A percentile compares a stretch with the other conserved stretches of the same genome.
These are phyloP conservation scores for Zeuzera pyrina DNA, from an alignment of 2,888 invertebrate species.

Conservation along the genomic window DNA sequence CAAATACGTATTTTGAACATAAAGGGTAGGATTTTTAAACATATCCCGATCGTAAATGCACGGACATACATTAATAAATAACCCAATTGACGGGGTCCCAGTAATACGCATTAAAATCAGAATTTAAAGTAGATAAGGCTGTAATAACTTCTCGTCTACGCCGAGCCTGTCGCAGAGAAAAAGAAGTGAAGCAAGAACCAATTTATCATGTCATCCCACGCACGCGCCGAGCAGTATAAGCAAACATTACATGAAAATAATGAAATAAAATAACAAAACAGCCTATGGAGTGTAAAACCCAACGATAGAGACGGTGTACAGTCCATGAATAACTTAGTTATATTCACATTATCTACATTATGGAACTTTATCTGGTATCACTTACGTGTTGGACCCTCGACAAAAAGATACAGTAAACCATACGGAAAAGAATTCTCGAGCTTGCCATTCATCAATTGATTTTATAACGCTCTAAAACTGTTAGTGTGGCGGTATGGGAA, in stretches of 20 bases:
- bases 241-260: conserved; percentile 56
- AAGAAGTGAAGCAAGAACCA: conserved; percentile 56
- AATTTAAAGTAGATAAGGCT: conserved; percentile 41
- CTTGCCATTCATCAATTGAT: conserved; percentile 45
- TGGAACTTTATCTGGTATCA: conserved; percentile 66
- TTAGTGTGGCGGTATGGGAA: conserved; percentile 4
- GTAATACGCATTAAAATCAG: conserved; percentile 37
- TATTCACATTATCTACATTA: conserved; percentile 72
- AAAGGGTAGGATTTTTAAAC: conserved; percentile 19
- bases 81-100: conserved; percentile 25
- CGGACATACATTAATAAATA: conserved; percentile 26
- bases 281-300: conserved; percentile 66
- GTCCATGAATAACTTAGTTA: conserved; percentile 65
- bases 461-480: conserved; percentile 14
- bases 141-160: conserved; percentile 53
- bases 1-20: neutral
- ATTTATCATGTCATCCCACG: conserved; percentile 67
- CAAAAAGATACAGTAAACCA: conserved; percentile 33
- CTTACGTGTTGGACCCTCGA: conserved; percentile 51
- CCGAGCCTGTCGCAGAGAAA: conserved; percentile 53
- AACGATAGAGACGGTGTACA: conserved; percentile 63
- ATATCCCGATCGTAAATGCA: conserved; percentile 21
- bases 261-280: conserved; percentile 45
- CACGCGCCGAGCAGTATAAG: conserved; percentile 56
- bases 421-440: conserved; percentile 30